Evolutionary conservation across 2,797 vertebrate genomes (phyloP).

Genomic region (Synaphobranchus kaupii): DNA sequence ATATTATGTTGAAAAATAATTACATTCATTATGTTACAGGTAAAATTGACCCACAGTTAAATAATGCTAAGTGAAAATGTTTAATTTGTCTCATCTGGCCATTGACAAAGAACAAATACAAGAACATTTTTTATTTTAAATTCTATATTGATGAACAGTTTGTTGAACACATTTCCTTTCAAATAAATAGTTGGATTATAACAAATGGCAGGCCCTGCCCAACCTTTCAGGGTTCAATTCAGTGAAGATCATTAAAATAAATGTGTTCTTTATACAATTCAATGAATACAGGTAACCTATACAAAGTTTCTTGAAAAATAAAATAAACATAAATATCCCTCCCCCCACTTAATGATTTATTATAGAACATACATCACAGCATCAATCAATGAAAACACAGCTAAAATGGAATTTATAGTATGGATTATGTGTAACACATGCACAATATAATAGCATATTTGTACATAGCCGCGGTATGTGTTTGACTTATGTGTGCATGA

Average conservation of each 20-base stretch:
- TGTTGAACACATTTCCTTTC: no score
- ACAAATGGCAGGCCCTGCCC: neutral
- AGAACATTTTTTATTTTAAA: no score
- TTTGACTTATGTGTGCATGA: neutral
- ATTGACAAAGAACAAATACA: no score
- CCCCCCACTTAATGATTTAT: neutral
- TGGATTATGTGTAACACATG: neutral
- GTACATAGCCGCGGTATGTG: neutral
- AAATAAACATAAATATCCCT: neutral
- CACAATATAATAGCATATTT: neutral
- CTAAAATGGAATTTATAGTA: neutral
- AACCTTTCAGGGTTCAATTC: neutral
- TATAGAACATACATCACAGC: neutral
- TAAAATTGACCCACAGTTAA: neutral
- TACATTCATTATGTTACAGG: neutral
- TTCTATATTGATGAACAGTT: no score
- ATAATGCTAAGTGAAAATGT: neutral
- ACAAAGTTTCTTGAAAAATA: neutral
- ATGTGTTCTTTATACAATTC: neutral
- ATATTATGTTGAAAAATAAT: neutral
- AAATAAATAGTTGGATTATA: neutral
- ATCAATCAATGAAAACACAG: neutral
- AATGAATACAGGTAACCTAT: neutral
- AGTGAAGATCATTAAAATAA: neutral
- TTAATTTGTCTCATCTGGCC: no score